A percentile compares a stretch with the other conserved stretches of the same genome.
These are phyloP conservation scores for Melanchra persicariae DNA, from an alignment of 2,888 invertebrate genomes.

Conservation along the genomic window DNA sequence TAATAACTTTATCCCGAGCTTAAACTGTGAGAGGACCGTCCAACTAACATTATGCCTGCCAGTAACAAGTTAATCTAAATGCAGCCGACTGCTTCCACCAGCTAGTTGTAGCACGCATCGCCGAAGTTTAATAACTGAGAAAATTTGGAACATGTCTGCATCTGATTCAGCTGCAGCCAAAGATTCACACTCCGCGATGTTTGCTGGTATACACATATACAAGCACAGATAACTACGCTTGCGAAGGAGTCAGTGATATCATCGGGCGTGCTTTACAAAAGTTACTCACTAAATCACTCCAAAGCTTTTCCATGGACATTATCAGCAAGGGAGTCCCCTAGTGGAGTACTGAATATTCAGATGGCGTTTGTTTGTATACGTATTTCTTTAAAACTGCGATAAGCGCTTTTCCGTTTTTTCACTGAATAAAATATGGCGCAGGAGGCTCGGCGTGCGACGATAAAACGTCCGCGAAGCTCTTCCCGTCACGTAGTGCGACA, in stretches of 20 bases:
- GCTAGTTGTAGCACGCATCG: slow-evolving; percentile 86
- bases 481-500: slow-evolving; percentile 90
- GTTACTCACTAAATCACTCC: slow-evolving; percentile 83
- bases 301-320: slow-evolving; percentile 83
- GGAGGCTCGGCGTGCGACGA: slow-evolving; percentile 83
- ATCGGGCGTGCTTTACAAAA: slow-evolving; percentile 77
- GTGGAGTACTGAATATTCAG: slow-evolving; percentile 86
- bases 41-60: slow-evolving; percentile 90
- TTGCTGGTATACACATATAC: slow-evolving; percentile 53
- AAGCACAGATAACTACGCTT: slow-evolving; percentile 22
- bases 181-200: slow-evolving; percentile 70
- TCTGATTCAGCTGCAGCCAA: slow-evolving; percentile 75
- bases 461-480: slow-evolving; percentile 87
- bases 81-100: slow-evolving; percentile 85
- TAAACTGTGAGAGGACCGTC: slow-evolving; percentile 87
- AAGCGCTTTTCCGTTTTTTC: slow-evolving; percentile 85
- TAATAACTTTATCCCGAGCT: slow-evolving; percentile 89
- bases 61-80: slow-evolving; percentile 91
- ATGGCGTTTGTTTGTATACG: slow-evolving; percentile 87
- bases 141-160: slow-evolving; percentile 83
- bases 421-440: slow-evolving; percentile 86
- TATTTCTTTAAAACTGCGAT: slow-evolving; percentile 86
- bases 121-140: slow-evolving; percentile 86
- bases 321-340: slow-evolving; percentile 84
- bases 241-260: slow-evolving; percentile 68